phyloP scores from a whole-genome alignment of 2,113 vertebrate genomes.

The Crotalus viridis region DNA sequence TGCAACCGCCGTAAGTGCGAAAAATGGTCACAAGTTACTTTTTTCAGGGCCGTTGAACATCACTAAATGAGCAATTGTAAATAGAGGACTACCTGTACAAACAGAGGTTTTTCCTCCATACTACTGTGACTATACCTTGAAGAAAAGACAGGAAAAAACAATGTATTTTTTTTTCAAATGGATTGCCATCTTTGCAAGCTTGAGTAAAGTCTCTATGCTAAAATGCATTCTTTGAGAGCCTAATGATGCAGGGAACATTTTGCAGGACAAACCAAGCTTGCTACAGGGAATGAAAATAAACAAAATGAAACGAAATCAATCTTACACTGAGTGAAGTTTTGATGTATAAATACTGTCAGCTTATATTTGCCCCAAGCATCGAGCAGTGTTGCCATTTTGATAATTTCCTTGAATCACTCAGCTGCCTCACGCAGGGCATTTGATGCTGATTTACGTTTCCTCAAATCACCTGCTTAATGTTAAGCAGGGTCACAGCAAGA shows the following conservation, averaged over 20 bases:
- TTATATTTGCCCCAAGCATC: constrained; percentile 75
- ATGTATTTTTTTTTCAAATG: constrained; percentile 11
- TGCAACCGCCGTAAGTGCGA: not conserved
- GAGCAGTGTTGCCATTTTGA: constrained; percentile 78
- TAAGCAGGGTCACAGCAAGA: constrained; percentile 74
- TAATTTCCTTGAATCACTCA: constrained; percentile 79
- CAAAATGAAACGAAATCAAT: constrained; percentile 84
- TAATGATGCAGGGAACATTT: constrained; percentile 73
- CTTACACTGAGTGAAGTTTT: constrained; percentile 84
- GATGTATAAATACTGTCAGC: constrained; percentile 80
- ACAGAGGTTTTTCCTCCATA: constrained; percentile 47
- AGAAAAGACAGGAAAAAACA: not conserved
- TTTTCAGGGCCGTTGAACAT: not conserved
- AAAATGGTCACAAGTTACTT: not conserved
- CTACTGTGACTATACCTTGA: constrained; percentile 7
- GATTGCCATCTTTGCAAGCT: constrained; percentile 9
- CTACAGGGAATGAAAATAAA: constrained; percentile 82
- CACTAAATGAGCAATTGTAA: not conserved
- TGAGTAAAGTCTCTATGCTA: constrained; percentile 20
- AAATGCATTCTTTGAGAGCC: constrained; percentile 67
- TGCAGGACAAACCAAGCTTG: constrained; percentile 70
- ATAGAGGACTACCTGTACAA: constrained; percentile 10
- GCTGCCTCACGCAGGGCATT: constrained; percentile 75
- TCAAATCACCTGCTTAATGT: constrained; percentile 79
- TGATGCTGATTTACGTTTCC: constrained; percentile 81